Conservation (phyloP, 2,113 vertebrate genomes). For the Atlantisia rogersi region DNA sequence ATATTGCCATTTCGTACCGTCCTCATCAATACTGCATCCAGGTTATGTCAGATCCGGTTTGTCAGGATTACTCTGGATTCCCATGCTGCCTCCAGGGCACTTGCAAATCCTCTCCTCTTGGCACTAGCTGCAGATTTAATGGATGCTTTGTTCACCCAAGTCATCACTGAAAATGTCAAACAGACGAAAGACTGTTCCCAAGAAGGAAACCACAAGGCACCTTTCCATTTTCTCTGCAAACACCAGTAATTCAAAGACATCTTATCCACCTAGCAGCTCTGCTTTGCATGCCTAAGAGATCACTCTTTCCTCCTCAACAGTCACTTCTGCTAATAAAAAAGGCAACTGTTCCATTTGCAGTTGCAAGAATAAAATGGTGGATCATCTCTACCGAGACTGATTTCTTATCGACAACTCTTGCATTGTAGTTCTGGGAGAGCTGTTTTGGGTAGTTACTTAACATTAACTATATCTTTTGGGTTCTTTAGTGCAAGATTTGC, state of each 20-base stretch:
- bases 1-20: background rate
- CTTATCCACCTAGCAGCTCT: background rate
- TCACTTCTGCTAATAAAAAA: background rate
- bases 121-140: background rate
- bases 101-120: slow-evolving; percentile 27
- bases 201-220: fast-evolving
- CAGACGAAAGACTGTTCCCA: background rate
- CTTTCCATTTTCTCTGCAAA: background rate
- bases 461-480: background rate
- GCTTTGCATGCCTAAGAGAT: background rate
- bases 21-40: background rate
- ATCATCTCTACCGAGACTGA: background rate
- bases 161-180: background rate
- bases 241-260: background rate
- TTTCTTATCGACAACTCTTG: background rate
- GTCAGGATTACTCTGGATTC: slow-evolving; percentile 15
- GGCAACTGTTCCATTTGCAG: background rate
- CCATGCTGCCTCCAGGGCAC: background rate
- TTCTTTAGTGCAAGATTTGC: background rate
- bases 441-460: background rate
- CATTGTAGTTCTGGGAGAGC: background rate
- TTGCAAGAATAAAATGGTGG: background rate
- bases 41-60: background rate
- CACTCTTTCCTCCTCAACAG: background rate
- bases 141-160: background rate